phyloP scores from a whole-genome alignment of 1,140 invertebrate genomes.

The Geopemphigus sp. region DNA sequence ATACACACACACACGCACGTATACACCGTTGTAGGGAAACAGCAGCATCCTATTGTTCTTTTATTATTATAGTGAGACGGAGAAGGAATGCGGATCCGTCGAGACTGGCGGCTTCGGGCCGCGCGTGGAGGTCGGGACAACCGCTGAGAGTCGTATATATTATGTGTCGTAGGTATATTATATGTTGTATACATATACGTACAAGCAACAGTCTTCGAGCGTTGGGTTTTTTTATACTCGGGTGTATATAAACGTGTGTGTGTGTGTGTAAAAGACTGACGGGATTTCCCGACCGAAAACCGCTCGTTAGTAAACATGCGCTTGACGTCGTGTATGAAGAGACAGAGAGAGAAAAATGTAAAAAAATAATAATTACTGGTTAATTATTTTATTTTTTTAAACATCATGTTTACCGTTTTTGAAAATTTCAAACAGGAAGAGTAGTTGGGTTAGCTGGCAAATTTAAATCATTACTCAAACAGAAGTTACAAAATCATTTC shows the following conservation, averaged over 20 bases:
- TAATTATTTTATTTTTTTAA: background rate
- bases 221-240: conserved; percentile 1
- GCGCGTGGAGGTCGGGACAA: conserved; percentile 32
- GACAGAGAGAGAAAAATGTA: background rate
- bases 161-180: background rate
- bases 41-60: conserved; percentile 29
- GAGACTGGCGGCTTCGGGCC: conserved; percentile 14
- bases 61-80: conserved; percentile 11
- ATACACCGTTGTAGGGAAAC: background rate
- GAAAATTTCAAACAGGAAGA: too few species aligned
- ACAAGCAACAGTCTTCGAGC: background rate
- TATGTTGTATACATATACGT: too few species aligned
- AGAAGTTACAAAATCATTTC: too few species aligned
- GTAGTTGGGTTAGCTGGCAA: too few species aligned
- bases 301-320: conserved; percentile 16
- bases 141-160: conserved; percentile 15
- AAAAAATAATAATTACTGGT: conserved; percentile 13
- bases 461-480: too few species aligned
- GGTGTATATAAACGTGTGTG: background rate
- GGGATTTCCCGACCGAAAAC: conserved; percentile 35
- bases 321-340: background rate
- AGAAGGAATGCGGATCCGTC: conserved; percentile 32
- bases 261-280: background rate
- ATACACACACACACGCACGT: too few species aligned
- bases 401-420: background rate